These are phyloP conservation scores for Probaryconus sp. DNA, from an alignment of 1,140 invertebrate genomes.

Conservation along the genomic window DNA sequence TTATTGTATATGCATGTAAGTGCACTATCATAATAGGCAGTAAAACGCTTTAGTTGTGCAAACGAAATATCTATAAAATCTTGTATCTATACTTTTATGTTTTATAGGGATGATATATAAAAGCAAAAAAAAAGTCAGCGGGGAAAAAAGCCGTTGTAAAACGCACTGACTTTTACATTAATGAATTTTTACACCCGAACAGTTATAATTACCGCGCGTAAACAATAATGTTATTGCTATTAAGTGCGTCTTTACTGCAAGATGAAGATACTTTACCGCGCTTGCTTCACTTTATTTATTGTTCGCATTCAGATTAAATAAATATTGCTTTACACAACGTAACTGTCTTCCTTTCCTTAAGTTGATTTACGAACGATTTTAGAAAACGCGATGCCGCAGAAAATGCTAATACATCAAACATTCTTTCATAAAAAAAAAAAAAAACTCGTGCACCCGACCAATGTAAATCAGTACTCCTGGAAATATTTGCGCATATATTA, in stretches of 20 bases:
- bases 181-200: slow-evolving; percentile 29
- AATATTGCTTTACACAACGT: not conserved
- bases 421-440: no score
- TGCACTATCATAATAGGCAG: slow-evolving; percentile 24
- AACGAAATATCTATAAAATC: slow-evolving; percentile 42
- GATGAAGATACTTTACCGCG: slow-evolving; percentile 13
- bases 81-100: slow-evolving; percentile 16
- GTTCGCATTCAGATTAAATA: slow-evolving; percentile 1
- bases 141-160: slow-evolving; percentile 21
- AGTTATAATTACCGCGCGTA: slow-evolving; percentile 34
- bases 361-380: no score
- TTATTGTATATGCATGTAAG: not conserved
- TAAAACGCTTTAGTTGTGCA: slow-evolving; percentile 24
- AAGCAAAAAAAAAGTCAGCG: not conserved
- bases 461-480: no score
- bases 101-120: slow-evolving; percentile 34
- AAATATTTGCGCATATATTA: no score
- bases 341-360: not conserved
- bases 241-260: slow-evolving; percentile 21
- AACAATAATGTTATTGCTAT: slow-evolving; percentile 44
- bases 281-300: not conserved
- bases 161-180: slow-evolving; percentile 5
- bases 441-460: no score
- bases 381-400: no score
- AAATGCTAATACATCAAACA: no score